Base-by-base conservation (phyloP, 1,140 invertebrate genomes). In the Calliopsis andreniformis region DNA sequence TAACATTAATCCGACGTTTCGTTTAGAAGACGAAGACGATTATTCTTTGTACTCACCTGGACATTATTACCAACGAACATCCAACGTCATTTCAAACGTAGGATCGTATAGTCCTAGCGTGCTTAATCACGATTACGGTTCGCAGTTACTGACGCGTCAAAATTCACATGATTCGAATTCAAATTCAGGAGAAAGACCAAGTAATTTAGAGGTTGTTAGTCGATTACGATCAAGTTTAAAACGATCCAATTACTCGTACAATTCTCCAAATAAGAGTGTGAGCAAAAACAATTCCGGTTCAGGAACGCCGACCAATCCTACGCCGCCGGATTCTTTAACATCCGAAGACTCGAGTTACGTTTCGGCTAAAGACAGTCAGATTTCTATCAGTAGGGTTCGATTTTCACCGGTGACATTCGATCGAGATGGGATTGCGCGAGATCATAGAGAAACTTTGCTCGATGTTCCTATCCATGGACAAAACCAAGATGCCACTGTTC, bases 331-430 rank as follows among this genome's bases (percentile, higher is more conserved):
- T 79, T 96, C 96, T 80, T 86, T 96, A 18, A 96, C 96, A 0
- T 97, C 96, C 80, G 96, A 97, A 63, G 96, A 97, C 80, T 96
- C 95, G 79, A 96, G 96, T 42, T 97, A 97, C 87, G 94, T 96
- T 45, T 97, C 96, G 1, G 96, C 96, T 2, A 95, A 96, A 79
- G 96, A 97, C 80, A 94, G 94, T 59, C 94, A 94, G 63, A 91
- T 92, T 49, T 93, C 92, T 8, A 90, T 92, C 6, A 94, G 94
- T 45, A 92, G 96, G 7, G 96, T 97, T 2, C 92, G 96, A 1
- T 98, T 98, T 90, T 97, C 96, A 47, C 96, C 96, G 0, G 94
- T 96, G 12, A 95, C 94, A 0, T 94, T 95, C 51, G 91, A 92
- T 39, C 79, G 89, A 3, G 90, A 92, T 1, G 76, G 56, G 35